Percentiles rank a stretch among this genome's conserved stretches.
Evolutionary conservation across 2,888 invertebrate genomes (phyloP).

Genomic region (Megaustenia siamemsis): DNA sequence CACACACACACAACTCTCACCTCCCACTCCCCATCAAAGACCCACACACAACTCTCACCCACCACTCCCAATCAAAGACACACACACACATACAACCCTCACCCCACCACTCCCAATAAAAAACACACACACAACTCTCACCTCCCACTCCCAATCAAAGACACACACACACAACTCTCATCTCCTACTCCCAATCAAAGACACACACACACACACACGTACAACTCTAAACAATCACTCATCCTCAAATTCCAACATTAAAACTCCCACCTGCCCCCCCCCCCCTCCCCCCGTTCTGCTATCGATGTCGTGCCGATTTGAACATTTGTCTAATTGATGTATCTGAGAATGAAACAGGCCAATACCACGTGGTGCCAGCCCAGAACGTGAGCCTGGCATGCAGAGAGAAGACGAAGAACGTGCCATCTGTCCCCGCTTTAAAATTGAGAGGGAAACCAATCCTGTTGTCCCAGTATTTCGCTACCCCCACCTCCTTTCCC

Average conservation of each 20-base stretch:
- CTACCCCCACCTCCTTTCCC: too few relatives aligned
- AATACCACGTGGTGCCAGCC: slow-evolving; percentile 17
- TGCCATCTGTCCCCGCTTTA: slow-evolving; percentile 20
- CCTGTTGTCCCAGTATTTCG: slow-evolving; percentile 3
- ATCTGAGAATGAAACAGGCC: slow-evolving; percentile 40
- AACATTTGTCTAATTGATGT: slow-evolving; percentile 51
- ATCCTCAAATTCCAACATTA: neutral
- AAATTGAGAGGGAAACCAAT: slow-evolving; percentile 22
- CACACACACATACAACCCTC: too few relatives aligned
- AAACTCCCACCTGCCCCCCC: neutral
- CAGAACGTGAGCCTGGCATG: slow-evolving; percentile 42
- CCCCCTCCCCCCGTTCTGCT: neutral
- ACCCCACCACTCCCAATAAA: too few relatives aligned
- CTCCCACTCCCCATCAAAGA: too few relatives aligned
- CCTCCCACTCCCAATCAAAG: too few relatives aligned
- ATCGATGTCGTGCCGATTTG: slow-evolving; percentile 31
- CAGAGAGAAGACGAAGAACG: slow-evolving; percentile 19
- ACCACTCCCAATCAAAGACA: too few relatives aligned
- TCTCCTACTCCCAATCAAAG: too few relatives aligned
- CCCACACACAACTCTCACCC: too few relatives aligned
- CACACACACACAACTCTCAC: too few relatives aligned
- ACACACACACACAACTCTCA: too few relatives aligned
- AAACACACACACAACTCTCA: too few relatives aligned
- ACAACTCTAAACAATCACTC: neutral
- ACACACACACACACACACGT: neutral